Percentiles rank a stretch among this genome's conserved stretches.
phyloP scores from a whole-genome alignment of 2,113 vertebrate species.

The Neolamprologus fasciatus region DNA sequence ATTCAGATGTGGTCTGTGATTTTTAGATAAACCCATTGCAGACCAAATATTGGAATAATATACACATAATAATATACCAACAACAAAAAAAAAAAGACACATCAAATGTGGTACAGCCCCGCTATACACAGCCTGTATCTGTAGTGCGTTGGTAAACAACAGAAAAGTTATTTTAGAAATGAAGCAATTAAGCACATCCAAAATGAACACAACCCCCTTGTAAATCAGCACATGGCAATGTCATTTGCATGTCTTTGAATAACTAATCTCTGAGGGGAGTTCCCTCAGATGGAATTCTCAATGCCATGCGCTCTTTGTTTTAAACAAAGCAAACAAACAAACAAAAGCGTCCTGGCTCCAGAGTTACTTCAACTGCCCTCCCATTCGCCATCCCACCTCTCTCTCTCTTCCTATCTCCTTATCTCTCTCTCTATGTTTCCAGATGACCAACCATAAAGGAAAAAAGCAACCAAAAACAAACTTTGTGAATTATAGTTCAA shows the following conservation, averaged over 20 bases:
- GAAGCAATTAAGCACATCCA: conserved; percentile 76
- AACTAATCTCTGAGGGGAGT: conserved; percentile 72
- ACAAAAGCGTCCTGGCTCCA: conserved; percentile 63
- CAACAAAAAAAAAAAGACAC: not conserved
- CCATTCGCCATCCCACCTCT: not conserved
- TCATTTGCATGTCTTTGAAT: conserved; percentile 82
- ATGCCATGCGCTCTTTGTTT: conserved; percentile 72
- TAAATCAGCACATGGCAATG: conserved; percentile 67
- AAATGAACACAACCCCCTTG: conserved; percentile 68
- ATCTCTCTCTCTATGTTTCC: not conserved
- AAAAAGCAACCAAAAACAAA: not conserved
- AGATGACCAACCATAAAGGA: conserved; percentile 61
- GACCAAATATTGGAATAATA: conserved; percentile 19
- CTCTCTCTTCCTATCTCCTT: not conserved
- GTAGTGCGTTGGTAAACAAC: conserved; percentile 70
- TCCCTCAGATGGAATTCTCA: conserved; percentile 73
- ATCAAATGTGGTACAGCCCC: conserved; percentile 27
- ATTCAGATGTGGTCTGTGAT: not conserved
- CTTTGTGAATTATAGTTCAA: conserved; percentile 41
- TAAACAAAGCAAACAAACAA: conserved; percentile 72
- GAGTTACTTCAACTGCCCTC: conserved; percentile 10
- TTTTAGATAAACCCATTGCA: conserved; percentile 3
- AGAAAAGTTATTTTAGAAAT: conserved; percentile 76
- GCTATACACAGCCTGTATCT: conserved; percentile 41
- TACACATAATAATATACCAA: not conserved